Base-by-base conservation (phyloP, 2,888 invertebrate genomes). In the Melipona bicolor region DNA sequence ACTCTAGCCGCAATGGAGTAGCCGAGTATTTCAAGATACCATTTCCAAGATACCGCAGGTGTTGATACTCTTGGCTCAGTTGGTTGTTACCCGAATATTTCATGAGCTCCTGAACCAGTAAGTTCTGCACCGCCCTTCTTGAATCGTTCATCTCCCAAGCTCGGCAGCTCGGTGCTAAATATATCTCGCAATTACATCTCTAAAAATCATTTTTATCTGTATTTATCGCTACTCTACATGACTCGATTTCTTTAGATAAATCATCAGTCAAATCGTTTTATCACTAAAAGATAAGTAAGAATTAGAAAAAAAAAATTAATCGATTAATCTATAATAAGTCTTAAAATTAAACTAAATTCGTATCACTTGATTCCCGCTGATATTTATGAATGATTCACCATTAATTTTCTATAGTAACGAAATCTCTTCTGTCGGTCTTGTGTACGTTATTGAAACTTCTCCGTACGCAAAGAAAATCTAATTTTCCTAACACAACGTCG, bases 71-170 rank as follows among this genome's bases (percentile, higher is more conserved):
- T 73, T 88, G 90, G 88, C 88, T 84, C 88, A 87, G 90, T 91
- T 90, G 88, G 89, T 85, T 89, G 88, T 77, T 87, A 70, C 77
- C 77, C 87, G 90, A 92, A 93, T 93, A 92, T 92, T 93, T 92
- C 90, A 93, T 92, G 92, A 92, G 90, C 83, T 62, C 49, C 43
- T 1, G 43, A 74, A 78, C 84, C 74, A 83, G 72, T 74, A 81
- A 83, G 83, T 87, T 80, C 72, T 75, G 74, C 80, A 73, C 82
- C 79, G 69, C 79, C 84, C 85, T 62, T 21, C 68, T 68, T 69
- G 76, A 86, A 91, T 89, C 83, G 85, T 89, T 87, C 84, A 90
- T 87, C 65, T 79, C 71, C 4, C 4, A 32, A 32, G 32, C 32
- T 4, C 36, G 72, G 71, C 76, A 77, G 71, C 65, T 36, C 36